These are phyloP conservation scores for Crotalus viridis DNA, from an alignment of 2,113 vertebrate species.

Conservation along the genomic window DNA sequence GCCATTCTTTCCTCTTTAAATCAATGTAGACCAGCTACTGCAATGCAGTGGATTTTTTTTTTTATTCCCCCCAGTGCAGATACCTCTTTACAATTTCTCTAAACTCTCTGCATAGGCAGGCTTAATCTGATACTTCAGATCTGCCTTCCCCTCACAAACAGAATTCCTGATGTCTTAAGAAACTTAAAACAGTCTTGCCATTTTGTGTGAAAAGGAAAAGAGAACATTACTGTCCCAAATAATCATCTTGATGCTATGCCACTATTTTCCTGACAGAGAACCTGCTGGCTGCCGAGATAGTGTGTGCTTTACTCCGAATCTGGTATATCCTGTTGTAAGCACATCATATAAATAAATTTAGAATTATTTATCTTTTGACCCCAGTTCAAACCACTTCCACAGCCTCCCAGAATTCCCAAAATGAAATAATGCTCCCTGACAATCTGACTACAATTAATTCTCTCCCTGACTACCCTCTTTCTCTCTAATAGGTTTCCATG, in stretches of 20 bases:
- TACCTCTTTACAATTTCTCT: neutral
- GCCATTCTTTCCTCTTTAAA: neutral
- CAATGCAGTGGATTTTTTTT: neutral
- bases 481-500: neutral
- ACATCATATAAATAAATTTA: neutral
- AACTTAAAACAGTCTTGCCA: neutral
- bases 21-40: neutral
- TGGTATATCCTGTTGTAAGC: neutral
- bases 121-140: neutral
- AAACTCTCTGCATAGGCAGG: neutral
- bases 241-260: neutral
- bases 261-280: neutral
- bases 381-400: neutral
- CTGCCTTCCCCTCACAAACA: neutral
- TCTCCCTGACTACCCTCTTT: neutral
- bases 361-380: neutral
- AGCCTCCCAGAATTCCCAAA: neutral
- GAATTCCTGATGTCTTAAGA: neutral
- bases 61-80: neutral
- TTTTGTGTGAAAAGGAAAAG: neutral
- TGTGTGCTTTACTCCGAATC: neutral
- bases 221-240: neutral
- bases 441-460: neutral
- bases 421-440: neutral
- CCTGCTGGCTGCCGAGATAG: neutral